Percentiles rank a stretch among this genome's conserved stretches.
Conservation (phyloP, 2,888 invertebrate species). For the Magallana nippona region DNA sequence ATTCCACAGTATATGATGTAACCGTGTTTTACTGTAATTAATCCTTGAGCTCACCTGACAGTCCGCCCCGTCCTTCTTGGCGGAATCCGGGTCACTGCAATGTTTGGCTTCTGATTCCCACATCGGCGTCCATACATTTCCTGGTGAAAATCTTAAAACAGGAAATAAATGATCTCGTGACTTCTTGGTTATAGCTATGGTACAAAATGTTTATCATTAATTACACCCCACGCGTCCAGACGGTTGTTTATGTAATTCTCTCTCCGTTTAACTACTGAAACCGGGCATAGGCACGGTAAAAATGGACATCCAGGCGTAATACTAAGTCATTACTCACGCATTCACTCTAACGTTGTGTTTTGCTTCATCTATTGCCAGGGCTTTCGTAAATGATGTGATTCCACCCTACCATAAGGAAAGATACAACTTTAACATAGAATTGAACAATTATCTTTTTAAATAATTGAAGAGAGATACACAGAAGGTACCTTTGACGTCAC, state of each 20-base stretch:
- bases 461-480: too few relatives aligned
- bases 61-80: slow-evolving; percentile 68
- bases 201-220: background rate
- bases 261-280: too few relatives aligned
- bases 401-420: slow-evolving; percentile 70
- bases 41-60: slow-evolving; percentile 69
- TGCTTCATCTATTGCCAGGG: slow-evolving; percentile 78
- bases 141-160: slow-evolving; percentile 74
- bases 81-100: slow-evolving; percentile 61
- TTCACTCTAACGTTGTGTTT: slow-evolving; percentile 68
- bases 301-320: too few relatives aligned
- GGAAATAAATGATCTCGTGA: background rate
- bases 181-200: background rate
- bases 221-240: background rate
- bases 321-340: background rate
- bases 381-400: slow-evolving; percentile 75
- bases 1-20: too few relatives aligned
- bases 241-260: too few relatives aligned
- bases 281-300: too few relatives aligned
- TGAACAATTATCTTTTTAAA: too few relatives aligned
- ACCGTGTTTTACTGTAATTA: background rate
- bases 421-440: too few relatives aligned
- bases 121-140: slow-evolving; percentile 78
- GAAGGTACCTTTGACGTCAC: background rate
- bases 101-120: slow-evolving; percentile 69